Evolutionary conservation across 1,140 invertebrate species (phyloP), one percentile per base, ranked within the genome.

Genomic region (Meloidogyne floridensis): DNA sequence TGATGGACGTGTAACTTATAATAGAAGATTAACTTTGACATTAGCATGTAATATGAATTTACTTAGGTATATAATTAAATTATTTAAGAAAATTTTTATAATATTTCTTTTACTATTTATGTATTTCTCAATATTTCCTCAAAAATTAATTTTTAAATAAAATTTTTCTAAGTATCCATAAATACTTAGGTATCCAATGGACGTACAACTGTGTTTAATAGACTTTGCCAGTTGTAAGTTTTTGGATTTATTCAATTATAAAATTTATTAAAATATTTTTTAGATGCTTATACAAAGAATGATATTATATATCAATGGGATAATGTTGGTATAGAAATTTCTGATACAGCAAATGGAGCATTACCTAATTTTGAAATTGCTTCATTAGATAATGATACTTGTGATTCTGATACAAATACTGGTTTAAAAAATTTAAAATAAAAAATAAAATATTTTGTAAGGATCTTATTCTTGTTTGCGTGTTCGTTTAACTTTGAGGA

Each of bases 41-140:
- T 92, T 97, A 81, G 94, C 95, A 10, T 97, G 95, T 89, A 95
- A 95, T 72, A 97, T 97, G 96, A 95, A 96, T 92, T 92, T 97
- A 84, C 95, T 96, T 92, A 92, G 96, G 80, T 81, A 70, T 7
- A 59, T 73, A 18, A 56, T 76, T n/a, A 59, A 47, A 6, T 6
- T 47, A 47, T 47, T 47, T 47, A 6, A 47, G 4, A 47, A 47
- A 47, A 47, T 47, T 8, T 47, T 47, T 7, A 47, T 6, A 47
- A 47, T 47, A 47, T 47, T 47, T 47, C 32, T 32, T 1, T 32
- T 32, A 2, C 2, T 32, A 2, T 32, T 32, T 32, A 32, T 32
- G 2, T 32, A 32, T 32, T 32, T 32, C 32, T 32, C 32, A 2
- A 32, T 32, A 32, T 32, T 32, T 32, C 32, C 32, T 32, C 32